These are phyloP conservation scores for Bombus fervidus DNA, from an alignment of 1,140 invertebrate genomes.

Conservation along the genomic window DNA sequence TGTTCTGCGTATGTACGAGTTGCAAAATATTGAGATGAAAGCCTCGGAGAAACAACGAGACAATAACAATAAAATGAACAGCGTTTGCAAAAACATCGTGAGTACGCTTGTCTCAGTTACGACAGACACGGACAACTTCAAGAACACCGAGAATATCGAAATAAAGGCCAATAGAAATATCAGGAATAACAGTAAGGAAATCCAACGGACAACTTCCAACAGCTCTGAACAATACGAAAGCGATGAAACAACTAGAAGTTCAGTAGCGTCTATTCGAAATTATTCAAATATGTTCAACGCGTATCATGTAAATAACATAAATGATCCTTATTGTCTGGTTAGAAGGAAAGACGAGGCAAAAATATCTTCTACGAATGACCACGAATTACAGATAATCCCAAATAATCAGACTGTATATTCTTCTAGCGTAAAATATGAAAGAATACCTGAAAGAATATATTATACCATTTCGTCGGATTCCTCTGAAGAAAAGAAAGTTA, in stretches of 20 bases:
- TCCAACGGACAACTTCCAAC: not conserved
- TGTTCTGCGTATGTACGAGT: constrained; percentile 59
- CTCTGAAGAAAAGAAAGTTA: not conserved
- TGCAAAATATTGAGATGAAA: not conserved
- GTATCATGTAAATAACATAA: not conserved
- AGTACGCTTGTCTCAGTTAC: not conserved
- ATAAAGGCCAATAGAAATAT: not conserved
- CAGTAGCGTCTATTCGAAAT: constrained; percentile 5
- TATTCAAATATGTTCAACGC: constrained; percentile 1
- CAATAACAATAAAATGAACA: not conserved
- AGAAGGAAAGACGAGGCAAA: not conserved
- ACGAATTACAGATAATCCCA: not conserved
- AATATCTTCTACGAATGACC: not conserved
- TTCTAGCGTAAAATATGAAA: constrained; percentile 5
- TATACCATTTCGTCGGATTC: constrained; percentile 43
- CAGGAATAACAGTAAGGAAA: not conserved
- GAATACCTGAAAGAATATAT: constrained; percentile 29
- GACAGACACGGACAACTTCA: not conserved
- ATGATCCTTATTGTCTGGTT: not conserved
- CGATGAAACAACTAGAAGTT: constrained; percentile 19
- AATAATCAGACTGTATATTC: not conserved
- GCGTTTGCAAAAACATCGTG: not conserved
- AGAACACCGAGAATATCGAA: not conserved
- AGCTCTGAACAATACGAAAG: constrained; percentile 35
- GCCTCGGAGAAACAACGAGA: not conserved